These are phyloP conservation scores for Oligia latruncula DNA, from an alignment of 2,888 invertebrate genomes.

Conservation along the genomic window DNA sequence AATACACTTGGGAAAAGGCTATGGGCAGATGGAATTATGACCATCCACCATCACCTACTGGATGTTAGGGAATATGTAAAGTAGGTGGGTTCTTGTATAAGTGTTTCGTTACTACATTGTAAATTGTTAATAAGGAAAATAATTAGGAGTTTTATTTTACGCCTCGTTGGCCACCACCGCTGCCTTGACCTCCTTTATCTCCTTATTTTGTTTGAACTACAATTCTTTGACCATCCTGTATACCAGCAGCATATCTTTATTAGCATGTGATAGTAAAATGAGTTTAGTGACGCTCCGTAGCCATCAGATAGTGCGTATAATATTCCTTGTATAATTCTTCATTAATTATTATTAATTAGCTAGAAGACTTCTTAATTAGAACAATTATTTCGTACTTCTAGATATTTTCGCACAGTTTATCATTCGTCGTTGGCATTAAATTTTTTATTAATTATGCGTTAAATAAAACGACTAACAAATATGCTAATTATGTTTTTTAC, in stretches of 20 bases:
- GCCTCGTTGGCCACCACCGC: no score
- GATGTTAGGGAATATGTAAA: no score
- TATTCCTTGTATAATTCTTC: neutral
- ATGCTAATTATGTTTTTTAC: neutral
- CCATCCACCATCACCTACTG: no score
- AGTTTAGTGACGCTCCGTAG: slow-evolving; percentile 12
- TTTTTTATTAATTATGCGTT: neutral
- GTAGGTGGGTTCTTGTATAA: no score
- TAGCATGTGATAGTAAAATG: slow-evolving; percentile 20
- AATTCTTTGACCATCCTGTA: neutral
- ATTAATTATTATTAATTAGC: slow-evolving; percentile 11
- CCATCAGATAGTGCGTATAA: slow-evolving; percentile 3
- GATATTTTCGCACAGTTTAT: slow-evolving; percentile 14
- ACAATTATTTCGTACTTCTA: neutral
- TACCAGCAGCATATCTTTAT: slow-evolving; percentile 18
- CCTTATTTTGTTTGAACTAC: no score
- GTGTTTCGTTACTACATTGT: no score
- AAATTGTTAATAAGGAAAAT: no score
- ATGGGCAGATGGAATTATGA: no score
- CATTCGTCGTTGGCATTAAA: neutral
- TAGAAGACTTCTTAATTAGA: neutral
- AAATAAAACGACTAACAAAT: neutral
- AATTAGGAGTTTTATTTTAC: no score
- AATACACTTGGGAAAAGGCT: no score
- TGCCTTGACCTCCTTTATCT: no score